A percentile compares a stretch with the other conserved stretches of the same genome.
These are phyloP conservation scores for Rhadina sibilatrix DNA, from an alignment of 2,113 vertebrate species.

Conservation along the genomic window DNA sequence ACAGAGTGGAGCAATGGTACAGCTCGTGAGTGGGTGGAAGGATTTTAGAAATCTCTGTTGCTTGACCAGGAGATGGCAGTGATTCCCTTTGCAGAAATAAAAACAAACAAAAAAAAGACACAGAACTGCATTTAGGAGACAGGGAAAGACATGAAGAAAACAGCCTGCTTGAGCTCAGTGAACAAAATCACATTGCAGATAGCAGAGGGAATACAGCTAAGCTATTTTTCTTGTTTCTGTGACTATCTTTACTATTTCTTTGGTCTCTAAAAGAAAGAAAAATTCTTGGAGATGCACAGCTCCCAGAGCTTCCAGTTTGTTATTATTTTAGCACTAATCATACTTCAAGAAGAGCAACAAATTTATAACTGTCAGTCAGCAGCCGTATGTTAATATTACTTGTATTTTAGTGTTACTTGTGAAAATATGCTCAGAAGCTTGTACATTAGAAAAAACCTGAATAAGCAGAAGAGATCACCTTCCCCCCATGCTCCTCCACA, in stretches of 20 bases:
- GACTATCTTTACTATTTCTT: neutral
- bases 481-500: neutral
- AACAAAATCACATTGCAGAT: neutral
- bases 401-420: neutral
- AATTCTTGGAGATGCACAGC: neutral
- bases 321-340: neutral
- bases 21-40: neutral
- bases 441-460: neutral
- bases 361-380: neutral
- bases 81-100: neutral
- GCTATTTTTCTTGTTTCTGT: neutral
- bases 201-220: neutral
- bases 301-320: neutral
- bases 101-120: neutral
- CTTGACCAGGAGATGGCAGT: slow-evolving; percentile 56
- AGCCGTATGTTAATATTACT: neutral
- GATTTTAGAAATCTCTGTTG: neutral
- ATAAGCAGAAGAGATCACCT: neutral
- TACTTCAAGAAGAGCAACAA: neutral
- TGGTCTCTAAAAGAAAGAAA: neutral
- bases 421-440: neutral
- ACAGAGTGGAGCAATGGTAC: too few relatives aligned
- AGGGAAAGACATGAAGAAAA: neutral
- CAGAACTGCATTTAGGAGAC: neutral
- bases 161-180: neutral